phyloP scores from a whole-genome alignment of 2,113 vertebrate genomes.

The Siphamia tubifer region DNA sequence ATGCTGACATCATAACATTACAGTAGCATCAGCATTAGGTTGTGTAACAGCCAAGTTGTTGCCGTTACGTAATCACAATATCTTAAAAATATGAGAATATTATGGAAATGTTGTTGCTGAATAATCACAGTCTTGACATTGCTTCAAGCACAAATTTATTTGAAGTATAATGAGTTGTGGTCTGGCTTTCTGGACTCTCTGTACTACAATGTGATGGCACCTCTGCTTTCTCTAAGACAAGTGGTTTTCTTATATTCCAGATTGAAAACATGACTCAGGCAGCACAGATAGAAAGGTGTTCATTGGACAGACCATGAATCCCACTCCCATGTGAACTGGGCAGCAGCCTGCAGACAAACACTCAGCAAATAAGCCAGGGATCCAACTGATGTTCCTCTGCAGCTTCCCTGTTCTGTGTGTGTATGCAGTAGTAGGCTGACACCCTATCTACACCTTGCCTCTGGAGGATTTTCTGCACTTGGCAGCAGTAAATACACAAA shows the following conservation, averaged over 20 bases:
- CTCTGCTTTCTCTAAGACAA: conserved; percentile 22
- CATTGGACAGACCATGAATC: conserved; percentile 50
- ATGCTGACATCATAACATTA: background rate
- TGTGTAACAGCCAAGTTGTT: conserved; percentile 31
- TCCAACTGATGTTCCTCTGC: conserved; percentile 30
- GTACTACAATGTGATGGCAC: conserved; percentile 2
- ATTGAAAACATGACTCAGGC: conserved; percentile 54
- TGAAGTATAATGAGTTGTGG: background rate
- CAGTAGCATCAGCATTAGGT: background rate
- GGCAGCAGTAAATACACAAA: conserved; percentile 5
- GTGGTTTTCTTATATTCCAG: conserved; percentile 37
- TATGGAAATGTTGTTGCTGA: conserved; percentile 13
- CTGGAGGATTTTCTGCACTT: conserved; percentile 14
- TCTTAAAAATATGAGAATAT: conserved; percentile 5
- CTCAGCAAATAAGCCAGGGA: conserved; percentile 56
- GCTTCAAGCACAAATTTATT: background rate
- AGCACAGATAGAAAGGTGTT: conserved; percentile 57
- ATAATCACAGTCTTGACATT: background rate
- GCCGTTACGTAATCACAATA: conserved; percentile 1
- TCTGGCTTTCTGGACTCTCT: conserved; percentile 1
- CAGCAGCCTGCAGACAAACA: conserved; percentile 45
- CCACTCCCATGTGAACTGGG: conserved; percentile 49
- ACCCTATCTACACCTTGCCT: background rate
- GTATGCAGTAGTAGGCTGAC: conserved; percentile 3
- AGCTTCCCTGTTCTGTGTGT: background rate